Percentiles rank a stretch among this genome's conserved stretches.
phyloP scores from a whole-genome alignment of 2,113 vertebrate genomes.

The Garra rufa region DNA sequence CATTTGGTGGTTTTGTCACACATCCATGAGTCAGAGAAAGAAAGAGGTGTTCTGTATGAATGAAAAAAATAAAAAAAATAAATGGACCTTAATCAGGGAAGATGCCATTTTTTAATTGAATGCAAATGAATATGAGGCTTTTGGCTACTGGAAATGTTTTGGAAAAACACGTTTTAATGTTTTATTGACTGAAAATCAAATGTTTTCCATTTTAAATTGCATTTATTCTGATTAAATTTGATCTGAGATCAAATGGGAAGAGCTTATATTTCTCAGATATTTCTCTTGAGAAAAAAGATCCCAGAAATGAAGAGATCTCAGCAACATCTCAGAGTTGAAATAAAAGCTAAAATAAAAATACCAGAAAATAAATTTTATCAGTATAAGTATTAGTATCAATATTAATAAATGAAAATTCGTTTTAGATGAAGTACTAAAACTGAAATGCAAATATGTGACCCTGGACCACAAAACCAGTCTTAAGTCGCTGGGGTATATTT shows the following conservation, averaged over 20 bases:
- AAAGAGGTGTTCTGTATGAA: not conserved
- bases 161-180: not conserved
- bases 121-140: conserved; percentile 6
- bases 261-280: not conserved
- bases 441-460: no score
- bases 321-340: no score
- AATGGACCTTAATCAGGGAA: not conserved
- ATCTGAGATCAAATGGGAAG: not conserved
- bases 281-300: not conserved
- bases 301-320: not conserved
- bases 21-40: not conserved
- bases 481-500: no score
- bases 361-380: no score
- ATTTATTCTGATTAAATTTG: not conserved
- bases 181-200: not conserved
- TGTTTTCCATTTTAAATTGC: not conserved
- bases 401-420: no score
- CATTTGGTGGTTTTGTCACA: not conserved
- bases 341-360: no score
- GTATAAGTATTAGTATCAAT: no score
- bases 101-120: not conserved
- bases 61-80: not conserved
- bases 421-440: no score
- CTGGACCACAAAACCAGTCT: no score
- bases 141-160: conserved; percentile 6